Base-by-base conservation (phyloP, 2,113 vertebrate species). In the Scytalopus superciliaris region DNA sequence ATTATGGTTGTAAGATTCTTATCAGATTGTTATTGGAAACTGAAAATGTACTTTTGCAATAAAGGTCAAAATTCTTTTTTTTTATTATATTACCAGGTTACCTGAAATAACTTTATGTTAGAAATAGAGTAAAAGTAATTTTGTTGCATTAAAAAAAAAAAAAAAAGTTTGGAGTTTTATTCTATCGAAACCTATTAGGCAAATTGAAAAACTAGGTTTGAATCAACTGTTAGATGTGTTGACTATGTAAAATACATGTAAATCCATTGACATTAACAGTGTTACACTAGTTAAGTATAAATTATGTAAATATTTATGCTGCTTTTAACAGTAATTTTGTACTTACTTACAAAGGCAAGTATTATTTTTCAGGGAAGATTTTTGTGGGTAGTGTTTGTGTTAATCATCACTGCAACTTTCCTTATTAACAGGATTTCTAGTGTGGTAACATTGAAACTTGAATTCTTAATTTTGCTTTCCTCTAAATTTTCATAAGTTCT, bases 161-260 rank as follows among this genome's bases (percentile, higher is more conserved):
- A 85, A 68, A 89, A 80, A 67, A 64, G 21, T 40, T 68, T 30
- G 89, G n/a, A 10, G 44, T 83, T 95, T 78, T 86, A 70, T 37
- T 92, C 15, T 96, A 92, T 82, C 42, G 75, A 49, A 92, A 64
- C n/a, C 37, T 42, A 47, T 94, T 96, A n/a, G 30, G 15, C 35
- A 30, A 42, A 75, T 73, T 82, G 31, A 60, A 72, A 52, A 55
- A 49, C 42, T 13, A 57, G 16, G 4, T 84, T 93, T 78, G 30
- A 63, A 63, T 75, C 30, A 35, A 37, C 14, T n/a, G 7, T 60
- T 84, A 52, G 16, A 59, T 78, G 17, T 60, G 14, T 49, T 23
- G 11, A 12, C 1, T 1, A 17, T 72, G 21, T 76, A 75, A 94
- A 66, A 76, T n/a, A 64, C 19, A 14, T 66, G 10, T 5, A 79